A percentile compares a stretch with the other conserved stretches of the same genome.
Evolutionary conservation across 2,888 invertebrate genomes (phyloP).

Genomic region (Polydrusus pterygomalis): DNA sequence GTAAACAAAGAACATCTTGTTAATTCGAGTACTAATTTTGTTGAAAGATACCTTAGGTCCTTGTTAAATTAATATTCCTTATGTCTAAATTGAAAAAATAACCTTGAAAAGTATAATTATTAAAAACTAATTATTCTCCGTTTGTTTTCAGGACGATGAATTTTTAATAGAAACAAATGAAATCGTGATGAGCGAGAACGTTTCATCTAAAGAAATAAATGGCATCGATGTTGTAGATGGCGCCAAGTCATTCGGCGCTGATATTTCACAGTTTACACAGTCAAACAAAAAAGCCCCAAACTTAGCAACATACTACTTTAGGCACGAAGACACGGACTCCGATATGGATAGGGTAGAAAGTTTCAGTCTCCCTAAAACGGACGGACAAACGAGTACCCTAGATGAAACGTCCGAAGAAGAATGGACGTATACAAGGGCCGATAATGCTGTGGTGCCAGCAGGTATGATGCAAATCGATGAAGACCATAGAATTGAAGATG

Average conservation of each 20-base stretch:
- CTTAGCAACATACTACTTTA: constrained; percentile 89
- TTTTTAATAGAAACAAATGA: constrained; percentile 59
- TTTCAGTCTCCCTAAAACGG: constrained; percentile 46
- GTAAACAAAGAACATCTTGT: constrained; percentile 11
- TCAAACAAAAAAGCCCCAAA: constrained; percentile 88
- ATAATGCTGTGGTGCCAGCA: constrained; percentile 29
- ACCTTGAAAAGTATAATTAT: not conserved
- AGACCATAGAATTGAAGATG: constrained; percentile 57
- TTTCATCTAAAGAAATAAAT: constrained; percentile 50
- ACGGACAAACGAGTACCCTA: constrained; percentile 53
- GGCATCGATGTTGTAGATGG: constrained; percentile 59
- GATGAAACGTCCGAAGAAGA: constrained; percentile 80
- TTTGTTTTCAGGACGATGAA: constrained; percentile 63
- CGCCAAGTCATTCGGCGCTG: constrained; percentile 60
- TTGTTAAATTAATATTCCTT: constrained; percentile 5
- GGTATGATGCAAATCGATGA: constrained; percentile 42
- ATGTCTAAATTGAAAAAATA: constrained; percentile 11
- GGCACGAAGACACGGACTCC: constrained; percentile 90
- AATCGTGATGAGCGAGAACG: constrained; percentile 63
- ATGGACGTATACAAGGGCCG: constrained; percentile 79
- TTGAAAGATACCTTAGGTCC: constrained; percentile 3
- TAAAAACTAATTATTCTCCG: constrained; percentile 14
- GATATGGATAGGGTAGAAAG: constrained; percentile 77
- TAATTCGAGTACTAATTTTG: constrained; percentile 3
- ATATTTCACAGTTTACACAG: constrained; percentile 71